Percentiles rank a stretch among this genome's conserved stretches.
Conservation (phyloP, 2,888 invertebrate genomes). For the Aspidiotus destructor region DNA sequence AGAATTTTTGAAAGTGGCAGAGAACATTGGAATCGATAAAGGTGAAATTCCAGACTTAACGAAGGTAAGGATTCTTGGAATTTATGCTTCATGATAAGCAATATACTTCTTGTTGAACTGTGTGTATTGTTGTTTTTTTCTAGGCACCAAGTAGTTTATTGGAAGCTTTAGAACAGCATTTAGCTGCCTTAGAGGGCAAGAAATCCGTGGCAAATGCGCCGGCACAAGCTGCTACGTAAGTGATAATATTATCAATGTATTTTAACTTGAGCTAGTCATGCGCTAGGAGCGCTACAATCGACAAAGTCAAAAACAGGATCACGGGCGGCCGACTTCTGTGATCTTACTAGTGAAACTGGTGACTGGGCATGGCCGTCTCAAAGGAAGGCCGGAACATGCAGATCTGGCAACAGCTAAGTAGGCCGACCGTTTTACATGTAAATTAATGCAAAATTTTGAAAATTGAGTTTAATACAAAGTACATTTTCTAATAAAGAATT, state of each 20-base stretch:
- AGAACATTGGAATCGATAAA: constrained; percentile 92
- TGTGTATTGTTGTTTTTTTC: neutral
- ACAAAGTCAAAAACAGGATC: too few relatives aligned
- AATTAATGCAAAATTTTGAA: too few relatives aligned
- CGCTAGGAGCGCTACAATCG: neutral
- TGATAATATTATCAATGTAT: neutral
- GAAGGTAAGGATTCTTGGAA: constrained; percentile 48
- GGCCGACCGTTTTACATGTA: too few relatives aligned
- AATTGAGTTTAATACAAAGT: too few relatives aligned
- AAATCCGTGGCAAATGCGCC: constrained; percentile 80
- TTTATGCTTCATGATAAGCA: too few relatives aligned
- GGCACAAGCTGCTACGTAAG: constrained; percentile 74
- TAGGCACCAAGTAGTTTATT: constrained; percentile 88
- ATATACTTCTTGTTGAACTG: neutral
- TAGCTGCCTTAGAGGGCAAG: constrained; percentile 85
- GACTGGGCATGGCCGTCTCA: too few relatives aligned
- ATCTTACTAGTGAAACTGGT: too few relatives aligned
- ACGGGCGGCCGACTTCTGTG: too few relatives aligned
- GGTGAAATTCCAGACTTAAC: constrained; percentile 97
- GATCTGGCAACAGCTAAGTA: too few relatives aligned
- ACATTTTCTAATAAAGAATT: too few relatives aligned
- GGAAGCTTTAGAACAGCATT: constrained; percentile 93
- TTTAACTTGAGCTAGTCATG: neutral
- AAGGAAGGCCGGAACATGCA: too few relatives aligned
- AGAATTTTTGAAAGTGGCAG: constrained; percentile 81